Conservation (phyloP, 2,888 invertebrate genomes). For the Xylophagus ater region DNA sequence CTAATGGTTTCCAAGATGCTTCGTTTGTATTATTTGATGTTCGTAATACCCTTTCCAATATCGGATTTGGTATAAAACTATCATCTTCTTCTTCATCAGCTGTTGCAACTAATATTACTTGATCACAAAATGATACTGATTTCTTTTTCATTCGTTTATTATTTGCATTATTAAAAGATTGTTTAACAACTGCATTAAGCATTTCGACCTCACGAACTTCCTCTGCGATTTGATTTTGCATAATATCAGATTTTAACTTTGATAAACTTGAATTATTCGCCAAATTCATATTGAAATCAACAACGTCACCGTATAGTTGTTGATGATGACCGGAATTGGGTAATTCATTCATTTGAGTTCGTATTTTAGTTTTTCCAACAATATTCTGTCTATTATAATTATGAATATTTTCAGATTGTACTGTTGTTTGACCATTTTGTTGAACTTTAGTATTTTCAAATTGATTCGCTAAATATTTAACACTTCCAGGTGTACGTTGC, state of each 20-base stretch:
- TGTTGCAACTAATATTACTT: constrained; percentile 84
- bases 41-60: constrained; percentile 72
- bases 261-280: constrained; percentile 18
- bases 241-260: constrained; percentile 37
- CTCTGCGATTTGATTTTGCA: constrained; percentile 44
- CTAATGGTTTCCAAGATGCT: constrained; percentile 23
- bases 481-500: constrained; percentile 38
- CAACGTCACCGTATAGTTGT: constrained; percentile 15
- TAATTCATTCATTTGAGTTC: constrained; percentile 44
- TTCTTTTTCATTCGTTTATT: constrained; percentile 69
- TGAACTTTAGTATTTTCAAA: constrained; percentile 49
- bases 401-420: constrained; percentile 1
- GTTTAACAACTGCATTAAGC: constrained; percentile 44
- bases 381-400: constrained; percentile 31
- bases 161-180: constrained; percentile 44
- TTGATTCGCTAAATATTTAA: constrained; percentile 69
- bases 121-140: constrained; percentile 89
- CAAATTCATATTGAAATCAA: constrained; percentile 12
- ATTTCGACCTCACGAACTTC: constrained; percentile 47
- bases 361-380: constrained; percentile 28
- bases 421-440: constrained; percentile 7
- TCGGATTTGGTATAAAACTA: constrained; percentile 82
- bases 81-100: constrained; percentile 88
- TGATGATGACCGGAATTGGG: no score
- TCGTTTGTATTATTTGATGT: constrained; percentile 49